These are phyloP conservation scores for Drosophila serrata DNA, from an alignment of 1,140 invertebrate genomes.

Conservation along the genomic window DNA sequence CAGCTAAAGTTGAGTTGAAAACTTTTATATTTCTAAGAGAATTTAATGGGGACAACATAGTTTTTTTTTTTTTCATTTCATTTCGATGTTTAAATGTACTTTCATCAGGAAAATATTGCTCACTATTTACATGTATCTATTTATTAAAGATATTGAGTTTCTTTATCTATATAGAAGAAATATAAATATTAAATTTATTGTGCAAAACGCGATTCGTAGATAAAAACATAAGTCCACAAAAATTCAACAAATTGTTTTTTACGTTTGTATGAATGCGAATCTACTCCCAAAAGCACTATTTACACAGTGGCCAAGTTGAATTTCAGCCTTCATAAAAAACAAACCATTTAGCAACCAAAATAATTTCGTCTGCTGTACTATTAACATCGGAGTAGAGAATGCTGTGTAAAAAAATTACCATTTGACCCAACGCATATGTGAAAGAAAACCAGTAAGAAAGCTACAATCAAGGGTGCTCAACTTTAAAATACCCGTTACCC, in stretches of 20 bases:
- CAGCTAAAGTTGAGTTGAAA: constrained; percentile 55
- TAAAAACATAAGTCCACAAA: too few species aligned
- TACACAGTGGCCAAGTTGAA: neutral
- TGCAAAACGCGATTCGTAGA: too few species aligned
- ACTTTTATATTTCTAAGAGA: constrained; percentile 44
- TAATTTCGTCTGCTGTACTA: constrained; percentile 1
- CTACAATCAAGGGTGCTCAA: neutral
- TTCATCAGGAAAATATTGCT: neutral
- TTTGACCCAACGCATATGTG: constrained; percentile 29
- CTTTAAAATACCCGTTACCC: neutral
- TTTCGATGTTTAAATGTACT: neutral
- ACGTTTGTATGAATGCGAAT: neutral
- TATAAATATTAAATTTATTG: neutral
- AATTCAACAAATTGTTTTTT: neutral
- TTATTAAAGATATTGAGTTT: neutral
- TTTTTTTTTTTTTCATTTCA: neutral
- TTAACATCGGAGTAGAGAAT: constrained; percentile 16
- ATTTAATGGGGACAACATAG: too few species aligned
- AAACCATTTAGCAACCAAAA: constrained; percentile 29
- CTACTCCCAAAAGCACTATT: neutral
- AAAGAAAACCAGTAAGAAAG: neutral
- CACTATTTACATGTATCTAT: neutral
- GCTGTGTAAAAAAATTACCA: constrained; percentile 31
- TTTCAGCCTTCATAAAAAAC: neutral
- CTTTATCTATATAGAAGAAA: neutral